These are phyloP conservation scores for Coelopa frigida DNA, from an alignment of 1,140 invertebrate genomes.

Conservation along the genomic window DNA sequence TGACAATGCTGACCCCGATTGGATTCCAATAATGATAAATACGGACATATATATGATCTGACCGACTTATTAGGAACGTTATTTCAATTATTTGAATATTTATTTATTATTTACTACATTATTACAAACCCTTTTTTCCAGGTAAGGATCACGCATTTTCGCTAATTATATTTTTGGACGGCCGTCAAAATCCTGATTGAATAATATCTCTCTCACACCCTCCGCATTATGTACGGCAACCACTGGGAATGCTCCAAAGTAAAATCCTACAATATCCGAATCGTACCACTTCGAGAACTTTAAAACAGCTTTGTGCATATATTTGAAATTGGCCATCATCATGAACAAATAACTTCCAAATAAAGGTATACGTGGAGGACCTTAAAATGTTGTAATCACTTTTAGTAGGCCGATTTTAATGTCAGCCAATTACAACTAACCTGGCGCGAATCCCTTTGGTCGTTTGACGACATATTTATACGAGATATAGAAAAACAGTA, in stretches of 20 bases:
- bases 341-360: slow-evolving; percentile 41
- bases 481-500: slow-evolving; percentile 19
- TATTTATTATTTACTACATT: not conserved
- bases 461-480: slow-evolving; percentile 28
- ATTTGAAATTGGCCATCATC: slow-evolving; percentile 32
- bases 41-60: not conserved
- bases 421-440: slow-evolving; percentile 17
- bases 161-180: slow-evolving; percentile 22
- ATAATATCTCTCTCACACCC: slow-evolving; percentile 42
- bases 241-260: slow-evolving; percentile 36
- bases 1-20: too few relatives aligned
- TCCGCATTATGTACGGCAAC: slow-evolving; percentile 41
- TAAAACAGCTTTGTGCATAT: slow-evolving; percentile 34
- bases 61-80: not conserved
- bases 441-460: slow-evolving; percentile 33
- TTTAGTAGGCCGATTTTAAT: not conserved
- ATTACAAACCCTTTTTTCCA: slow-evolving; percentile 2
- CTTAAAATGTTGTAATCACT: slow-evolving; percentile 11
- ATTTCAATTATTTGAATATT: not conserved
- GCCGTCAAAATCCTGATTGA: slow-evolving; percentile 44
- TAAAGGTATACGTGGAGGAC: slow-evolving; percentile 34
- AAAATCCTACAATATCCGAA: slow-evolving; percentile 45
- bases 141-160: slow-evolving; percentile 22
- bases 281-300: slow-evolving; percentile 40
- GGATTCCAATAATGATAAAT: not conserved